Evolutionary conservation across 2,888 invertebrate genomes (phyloP), one percentile per base, ranked within the genome.

Genomic region (Loripinus fragilis): DNA sequence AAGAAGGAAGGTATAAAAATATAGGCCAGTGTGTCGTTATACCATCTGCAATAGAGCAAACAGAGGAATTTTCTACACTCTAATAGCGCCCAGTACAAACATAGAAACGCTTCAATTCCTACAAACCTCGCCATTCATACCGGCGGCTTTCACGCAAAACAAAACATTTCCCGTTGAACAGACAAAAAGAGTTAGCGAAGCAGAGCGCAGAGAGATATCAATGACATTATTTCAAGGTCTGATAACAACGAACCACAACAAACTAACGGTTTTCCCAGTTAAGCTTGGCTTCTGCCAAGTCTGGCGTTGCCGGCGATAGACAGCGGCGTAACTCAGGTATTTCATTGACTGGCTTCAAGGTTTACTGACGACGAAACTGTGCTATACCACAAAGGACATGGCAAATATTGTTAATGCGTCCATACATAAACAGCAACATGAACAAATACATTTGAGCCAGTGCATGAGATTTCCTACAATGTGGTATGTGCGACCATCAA

Each of bases 171-270:
- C 75, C 75, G 75, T 75, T 75, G 70, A 30, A 65, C 70, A 70
- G 70, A 70, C 70, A 75, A 75, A 70, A 75, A 48, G 71, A 71
- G 50, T 48, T 38, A 75, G 30, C 64, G 41, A 70, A 71, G 75
- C 75, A 75, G 66, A 71, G 65, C 70, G 69, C 45, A 60, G 42
- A 45, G 17, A 45, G 45, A 12, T 45, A 69, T 45, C 70, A 68
- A 60, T 65, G 73, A 70, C 73, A 74, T 55, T 38, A 78, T 78
- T 72, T 78, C 78, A 78, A 78, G 78, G 78, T 78, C 78, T 78
- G 78, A n/a, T 78, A 50, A 65, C 20, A 28, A 23, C 42, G 30
- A 48, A 70, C 35, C 38, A 50, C 50, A 70, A 70, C 70, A 70
- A 30, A 52, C 17, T 60, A 60, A 60, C 60, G 60, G 60, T 33